Base-by-base conservation (phyloP, 1,140 invertebrate genomes). In the Oreohelix idahoensis region DNA sequence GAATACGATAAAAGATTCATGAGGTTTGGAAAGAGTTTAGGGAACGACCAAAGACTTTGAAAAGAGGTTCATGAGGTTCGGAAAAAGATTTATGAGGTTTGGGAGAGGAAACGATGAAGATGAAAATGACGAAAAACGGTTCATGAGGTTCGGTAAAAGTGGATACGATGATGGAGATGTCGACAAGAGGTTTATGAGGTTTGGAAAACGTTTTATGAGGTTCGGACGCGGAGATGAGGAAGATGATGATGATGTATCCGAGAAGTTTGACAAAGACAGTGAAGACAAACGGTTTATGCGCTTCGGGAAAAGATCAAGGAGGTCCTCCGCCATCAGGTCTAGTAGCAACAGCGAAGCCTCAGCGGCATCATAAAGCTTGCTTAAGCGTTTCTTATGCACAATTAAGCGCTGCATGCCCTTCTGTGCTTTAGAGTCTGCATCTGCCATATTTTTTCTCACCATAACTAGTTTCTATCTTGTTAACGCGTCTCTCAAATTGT, bases 51-150 rank as follows among this genome's bases (percentile, higher is more conserved):
- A n/a, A 51, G 73, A 75, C 23, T 35, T 38, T 35, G 75, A 90
- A 66, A 32, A 90, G 81, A 81, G 89, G 39, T 90, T 89, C 83
- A 86, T 90, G 77, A 80, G 90, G 77, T 89, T 91, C 70, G 90
- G 90, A 8, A 84, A n/a, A n/a, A 45, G 87, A 29, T 89, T 88
- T 76, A 89, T 88, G 88, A 78, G 89, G 36, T 89, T 89, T 63
- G 89, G 89, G 74, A n/a, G n/a, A n/a, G n/a, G n/a, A n/a, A n/a
- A n/a, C n/a, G n/a, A n/a, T n/a, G n/a, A n/a, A n/a, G n/a, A n/a
- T n/a, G n/a, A n/a, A n/a, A n/a, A n/a, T n/a, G n/a, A n/a, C n/a
- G n/a, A n/a, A n/a, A 82, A 87, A 39, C 83, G 86, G 0, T 90
- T 88, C 42, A 88, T 90, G 88, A 83, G 89, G 71, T 90, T 90